These are phyloP conservation scores for Scolopax rusticola DNA, from an alignment of 2,797 vertebrate genomes.

Conservation along the genomic window DNA sequence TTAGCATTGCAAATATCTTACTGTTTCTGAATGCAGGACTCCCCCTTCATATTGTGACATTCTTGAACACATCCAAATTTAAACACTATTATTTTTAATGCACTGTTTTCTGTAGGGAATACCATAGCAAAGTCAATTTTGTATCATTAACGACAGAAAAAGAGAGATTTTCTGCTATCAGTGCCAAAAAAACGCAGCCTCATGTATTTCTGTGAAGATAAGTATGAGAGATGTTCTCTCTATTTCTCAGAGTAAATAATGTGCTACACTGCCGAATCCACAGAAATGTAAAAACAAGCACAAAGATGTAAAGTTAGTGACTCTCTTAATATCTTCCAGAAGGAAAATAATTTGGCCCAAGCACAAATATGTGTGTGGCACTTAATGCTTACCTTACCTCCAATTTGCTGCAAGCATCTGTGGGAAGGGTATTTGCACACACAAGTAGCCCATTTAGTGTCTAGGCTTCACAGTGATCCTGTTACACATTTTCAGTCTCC, in stretches of 20 bases:
- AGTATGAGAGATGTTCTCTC: conserved; percentile 10
- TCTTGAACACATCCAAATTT: conserved; percentile 28
- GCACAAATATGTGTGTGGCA: not conserved
- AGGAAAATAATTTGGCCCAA: not conserved
- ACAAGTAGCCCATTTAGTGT: not conserved
- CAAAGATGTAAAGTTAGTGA: conserved; percentile 6
- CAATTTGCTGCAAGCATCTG: not conserved
- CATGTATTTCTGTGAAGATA: conserved; percentile 40
- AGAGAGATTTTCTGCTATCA: conserved; percentile 42
- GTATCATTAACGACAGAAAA: conserved; percentile 33
- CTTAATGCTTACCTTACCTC: not conserved
- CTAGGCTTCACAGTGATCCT: not conserved
- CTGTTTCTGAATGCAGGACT: conserved; percentile 2
- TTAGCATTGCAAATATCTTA: not conserved
- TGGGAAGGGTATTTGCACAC: not conserved
- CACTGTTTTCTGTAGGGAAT: conserved; percentile 57
- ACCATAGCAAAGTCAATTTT: conserved; percentile 19
- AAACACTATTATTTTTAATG: conserved; percentile 58
- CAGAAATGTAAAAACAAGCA: conserved; percentile 1
- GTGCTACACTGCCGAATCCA: not conserved
- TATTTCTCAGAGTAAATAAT: conserved; percentile 37
- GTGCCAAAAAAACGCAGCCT: conserved; percentile 54
- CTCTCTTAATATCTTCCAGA: not conserved
- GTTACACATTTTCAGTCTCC: not conserved
- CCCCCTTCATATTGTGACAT: conserved; percentile 30